Percentiles rank a stretch among this genome's conserved stretches.
These are phyloP conservation scores for Dasysyrphus tricinctus DNA, from an alignment of 2,888 invertebrate species.

Conservation along the genomic window DNA sequence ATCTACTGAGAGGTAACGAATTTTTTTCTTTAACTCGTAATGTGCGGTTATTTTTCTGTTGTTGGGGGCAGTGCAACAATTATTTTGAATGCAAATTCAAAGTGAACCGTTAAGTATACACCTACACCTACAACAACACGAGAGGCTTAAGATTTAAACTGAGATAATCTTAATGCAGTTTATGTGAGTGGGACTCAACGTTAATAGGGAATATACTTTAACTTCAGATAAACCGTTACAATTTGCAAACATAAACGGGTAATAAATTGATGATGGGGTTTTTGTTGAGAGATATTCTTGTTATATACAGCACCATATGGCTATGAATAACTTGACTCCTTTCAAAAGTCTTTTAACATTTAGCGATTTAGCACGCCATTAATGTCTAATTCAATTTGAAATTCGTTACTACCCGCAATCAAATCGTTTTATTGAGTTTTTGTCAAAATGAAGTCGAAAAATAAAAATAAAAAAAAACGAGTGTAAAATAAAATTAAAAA, in stretches of 20 bases:
- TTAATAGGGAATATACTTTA: neutral
- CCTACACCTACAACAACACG: neutral
- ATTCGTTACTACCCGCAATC: too few relatives aligned
- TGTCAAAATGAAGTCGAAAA: too few relatives aligned
- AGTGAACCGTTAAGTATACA: constrained; percentile 28
- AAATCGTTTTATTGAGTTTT: too few relatives aligned
- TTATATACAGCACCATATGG: neutral
- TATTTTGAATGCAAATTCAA: constrained; percentile 22
- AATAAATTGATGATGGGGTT: constrained; percentile 22
- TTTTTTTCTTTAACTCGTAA: neutral
- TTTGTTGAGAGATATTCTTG: neutral
- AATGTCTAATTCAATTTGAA: neutral
- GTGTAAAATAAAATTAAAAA: too few relatives aligned
- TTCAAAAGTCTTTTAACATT: neutral
- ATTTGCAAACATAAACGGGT: constrained; percentile 5
- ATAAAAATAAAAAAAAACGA: too few relatives aligned
- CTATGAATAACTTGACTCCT: neutral
- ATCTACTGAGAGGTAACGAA: neutral
- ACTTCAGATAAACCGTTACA: constrained; percentile 13
- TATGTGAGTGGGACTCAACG: constrained; percentile 10
- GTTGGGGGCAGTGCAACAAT: constrained; percentile 12
- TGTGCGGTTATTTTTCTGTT: neutral
- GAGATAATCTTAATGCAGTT: constrained; percentile 7
- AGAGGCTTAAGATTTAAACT: neutral
- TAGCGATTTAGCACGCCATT: neutral